Evolutionary conservation across 2,797 vertebrate genomes (phyloP).

Genomic region (Bothrops alternatus): DNA sequence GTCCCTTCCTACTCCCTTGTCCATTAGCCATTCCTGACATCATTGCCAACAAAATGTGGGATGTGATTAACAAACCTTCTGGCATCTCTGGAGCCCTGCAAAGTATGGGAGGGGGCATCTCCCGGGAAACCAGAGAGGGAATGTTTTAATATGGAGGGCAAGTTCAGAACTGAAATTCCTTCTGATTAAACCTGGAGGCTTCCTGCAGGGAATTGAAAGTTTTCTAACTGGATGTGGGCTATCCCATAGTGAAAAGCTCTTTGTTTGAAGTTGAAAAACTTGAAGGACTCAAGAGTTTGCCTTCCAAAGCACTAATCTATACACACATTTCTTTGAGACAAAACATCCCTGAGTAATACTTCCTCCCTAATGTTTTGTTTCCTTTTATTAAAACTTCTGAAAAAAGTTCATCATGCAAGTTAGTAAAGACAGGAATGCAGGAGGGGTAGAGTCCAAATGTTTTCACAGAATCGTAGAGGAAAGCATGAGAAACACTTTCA

Average conservation of each 20-base stretch:
- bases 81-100: conserved; percentile 46
- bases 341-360: conserved; percentile 66
- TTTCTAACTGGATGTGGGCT: conserved; percentile 73
- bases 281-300: conserved; percentile 67
- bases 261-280: conserved; percentile 72
- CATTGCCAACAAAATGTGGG: conserved; percentile 16
- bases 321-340: conserved; percentile 66
- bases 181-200: conserved; percentile 71
- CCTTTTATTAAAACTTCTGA: conserved; percentile 57
- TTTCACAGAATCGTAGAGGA: conserved; percentile 12
- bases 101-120: conserved; percentile 46
- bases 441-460: conserved; percentile 22
- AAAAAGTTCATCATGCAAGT: conserved; percentile 57
- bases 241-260: conserved; percentile 68
- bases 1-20: neutral
- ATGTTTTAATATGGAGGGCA: conserved; percentile 54
- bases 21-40: neutral
- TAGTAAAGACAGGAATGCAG: conserved; percentile 30
- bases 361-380: neutral
- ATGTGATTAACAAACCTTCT: conserved; percentile 28
- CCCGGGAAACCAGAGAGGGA: conserved; percentile 63
- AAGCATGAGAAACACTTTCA: neutral
- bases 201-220: conserved; percentile 68
- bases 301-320: conserved; percentile 67
- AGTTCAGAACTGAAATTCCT: conserved; percentile 49